A percentile compares a stretch with the other conserved stretches of the same genome.
These are phyloP conservation scores for Anthoscopus minutus DNA, from an alignment of 2,113 vertebrate species.

Conservation along the genomic window DNA sequence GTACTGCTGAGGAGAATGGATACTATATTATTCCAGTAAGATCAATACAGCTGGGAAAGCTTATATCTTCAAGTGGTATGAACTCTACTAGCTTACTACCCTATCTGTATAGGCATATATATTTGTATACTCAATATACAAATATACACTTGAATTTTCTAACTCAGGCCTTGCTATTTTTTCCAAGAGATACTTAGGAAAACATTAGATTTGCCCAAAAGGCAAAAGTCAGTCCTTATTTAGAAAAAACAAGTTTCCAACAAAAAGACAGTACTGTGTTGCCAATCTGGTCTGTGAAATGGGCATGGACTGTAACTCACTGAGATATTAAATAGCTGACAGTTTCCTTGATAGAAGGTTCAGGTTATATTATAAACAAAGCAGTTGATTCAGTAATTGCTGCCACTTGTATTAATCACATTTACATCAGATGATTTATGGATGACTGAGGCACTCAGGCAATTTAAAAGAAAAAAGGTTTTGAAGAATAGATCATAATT, in stretches of 20 bases:
- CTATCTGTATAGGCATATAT: not conserved
- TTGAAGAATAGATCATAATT: not conserved
- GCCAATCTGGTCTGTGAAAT: not conserved
- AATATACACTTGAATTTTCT: not conserved
- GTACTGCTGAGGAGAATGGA: not conserved
- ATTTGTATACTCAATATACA: not conserved
- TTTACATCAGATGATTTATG: not conserved
- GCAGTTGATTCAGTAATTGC: not conserved
- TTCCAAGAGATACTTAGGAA: not conserved
- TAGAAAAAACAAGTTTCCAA: not conserved
- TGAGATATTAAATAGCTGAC: not conserved
- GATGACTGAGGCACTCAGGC: not conserved
- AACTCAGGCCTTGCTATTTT: not conserved
- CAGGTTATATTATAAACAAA: not conserved
- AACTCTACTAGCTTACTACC: not conserved
- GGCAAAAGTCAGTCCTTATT: not conserved
- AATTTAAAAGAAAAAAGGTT: not conserved
- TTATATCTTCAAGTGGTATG: not conserved
- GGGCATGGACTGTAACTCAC: not conserved
- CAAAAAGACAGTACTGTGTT: not conserved
- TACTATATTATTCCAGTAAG: not conserved
- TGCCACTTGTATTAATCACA: not conserved
- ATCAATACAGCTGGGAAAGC: not conserved
- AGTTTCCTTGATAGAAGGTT: not conserved
- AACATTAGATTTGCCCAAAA: not conserved